Conservation (phyloP, 2,797 vertebrate species). For the Diceros bicornis region DNA sequence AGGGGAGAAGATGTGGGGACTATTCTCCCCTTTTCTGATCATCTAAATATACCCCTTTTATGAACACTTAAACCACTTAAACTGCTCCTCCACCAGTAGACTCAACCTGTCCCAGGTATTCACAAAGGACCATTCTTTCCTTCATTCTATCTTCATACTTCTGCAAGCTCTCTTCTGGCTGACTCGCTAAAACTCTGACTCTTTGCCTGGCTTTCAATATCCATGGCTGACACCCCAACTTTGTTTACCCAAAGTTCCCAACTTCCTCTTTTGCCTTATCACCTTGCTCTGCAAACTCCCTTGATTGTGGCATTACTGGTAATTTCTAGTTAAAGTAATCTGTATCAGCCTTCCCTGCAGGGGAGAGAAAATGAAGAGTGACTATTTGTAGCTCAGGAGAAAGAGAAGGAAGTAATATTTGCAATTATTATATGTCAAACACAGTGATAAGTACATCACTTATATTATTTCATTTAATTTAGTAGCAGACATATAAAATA, state of each 20-base stretch:
- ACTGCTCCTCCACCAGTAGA: not conserved
- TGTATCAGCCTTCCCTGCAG: not conserved
- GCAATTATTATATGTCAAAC: not conserved
- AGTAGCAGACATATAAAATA: constrained; percentile 37
- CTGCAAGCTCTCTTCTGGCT: not conserved
- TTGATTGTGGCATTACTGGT: not conserved
- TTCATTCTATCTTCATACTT: not conserved
- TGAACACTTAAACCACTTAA: not conserved
- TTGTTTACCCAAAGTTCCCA: not conserved
- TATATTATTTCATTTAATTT: constrained; percentile 29
- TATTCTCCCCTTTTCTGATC: not conserved
- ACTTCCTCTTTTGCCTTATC: not conserved
- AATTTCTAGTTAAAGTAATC: constrained; percentile 22
- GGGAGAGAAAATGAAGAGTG: constrained; percentile 36
- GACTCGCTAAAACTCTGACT: not conserved
- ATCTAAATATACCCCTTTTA: not conserved
- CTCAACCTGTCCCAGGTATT: not conserved
- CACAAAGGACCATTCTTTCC: not conserved
- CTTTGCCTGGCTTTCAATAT: not conserved
- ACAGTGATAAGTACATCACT: not conserved
- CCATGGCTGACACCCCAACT: not conserved
- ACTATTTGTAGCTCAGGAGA: not conserved
- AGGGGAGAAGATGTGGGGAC: not conserved
- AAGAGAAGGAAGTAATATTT: not conserved
- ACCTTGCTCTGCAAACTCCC: not conserved